These are phyloP conservation scores for Drosophila burlai DNA, from an alignment of 1,140 invertebrate genomes.

Conservation along the genomic window DNA sequence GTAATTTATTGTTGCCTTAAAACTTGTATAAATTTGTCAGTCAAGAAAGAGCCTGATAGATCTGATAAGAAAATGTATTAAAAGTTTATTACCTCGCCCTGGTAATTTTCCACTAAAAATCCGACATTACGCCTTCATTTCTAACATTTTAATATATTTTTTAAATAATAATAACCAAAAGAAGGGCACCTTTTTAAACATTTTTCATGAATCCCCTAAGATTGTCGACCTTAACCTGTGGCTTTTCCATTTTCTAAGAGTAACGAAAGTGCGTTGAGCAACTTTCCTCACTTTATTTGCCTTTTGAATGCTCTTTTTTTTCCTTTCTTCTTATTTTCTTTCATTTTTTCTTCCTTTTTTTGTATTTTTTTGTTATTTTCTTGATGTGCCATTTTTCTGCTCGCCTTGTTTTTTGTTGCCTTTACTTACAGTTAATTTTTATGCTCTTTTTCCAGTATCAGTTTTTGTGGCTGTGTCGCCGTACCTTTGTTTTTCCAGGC, in stretches of 20 bases:
- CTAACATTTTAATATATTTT: not conserved
- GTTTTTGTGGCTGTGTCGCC: constrained; percentile 7
- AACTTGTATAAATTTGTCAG: not conserved
- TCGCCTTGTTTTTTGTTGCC: constrained; percentile 32
- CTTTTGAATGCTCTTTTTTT: constrained; percentile 9
- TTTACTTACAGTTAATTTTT: constrained; percentile 67
- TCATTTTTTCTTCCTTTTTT: not conserved
- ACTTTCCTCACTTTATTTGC: constrained; percentile 15
- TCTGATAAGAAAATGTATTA: too few relatives aligned
- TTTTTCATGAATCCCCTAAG: not conserved
- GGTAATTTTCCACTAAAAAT: not conserved
- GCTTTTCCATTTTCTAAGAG: not conserved
- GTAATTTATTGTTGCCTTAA: not conserved
- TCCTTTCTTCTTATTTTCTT: constrained; percentile 3
- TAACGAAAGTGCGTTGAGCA: not conserved
- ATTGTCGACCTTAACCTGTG: not conserved
- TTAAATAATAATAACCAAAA: not conserved
- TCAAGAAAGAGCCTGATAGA: too few relatives aligned
- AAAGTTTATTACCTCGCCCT: not conserved
- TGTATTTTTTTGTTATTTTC: not conserved
- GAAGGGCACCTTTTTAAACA: too few relatives aligned
- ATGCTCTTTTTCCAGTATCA: constrained; percentile 28
- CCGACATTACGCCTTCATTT: not conserved
- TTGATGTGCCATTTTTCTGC: constrained; percentile 29
- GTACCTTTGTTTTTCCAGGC: not conserved